Percentiles rank a stretch among this genome's conserved stretches.
phyloP scores from a whole-genome alignment of 2,113 vertebrate genomes.

The Smithornis capensis region DNA sequence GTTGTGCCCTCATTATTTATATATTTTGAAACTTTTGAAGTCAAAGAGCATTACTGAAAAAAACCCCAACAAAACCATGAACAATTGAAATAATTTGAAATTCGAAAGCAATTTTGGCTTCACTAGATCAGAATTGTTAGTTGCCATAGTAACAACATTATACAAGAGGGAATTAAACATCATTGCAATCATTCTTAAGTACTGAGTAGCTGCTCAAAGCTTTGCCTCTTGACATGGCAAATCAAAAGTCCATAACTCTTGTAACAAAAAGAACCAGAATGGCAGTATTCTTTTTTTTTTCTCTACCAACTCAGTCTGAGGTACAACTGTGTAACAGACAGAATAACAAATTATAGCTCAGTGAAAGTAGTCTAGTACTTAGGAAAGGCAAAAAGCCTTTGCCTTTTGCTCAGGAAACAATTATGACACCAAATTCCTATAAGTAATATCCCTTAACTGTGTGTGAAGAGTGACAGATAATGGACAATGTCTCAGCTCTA shows the following conservation, averaged over 20 bases:
- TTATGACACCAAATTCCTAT: neutral
- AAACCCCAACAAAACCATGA: neutral
- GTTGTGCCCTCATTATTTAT: neutral
- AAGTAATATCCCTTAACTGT: neutral
- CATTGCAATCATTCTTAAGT: neutral
- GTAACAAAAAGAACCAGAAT: neutral
- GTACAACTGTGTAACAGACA: neutral
- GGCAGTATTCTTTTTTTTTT: neutral
- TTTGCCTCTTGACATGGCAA: neutral
- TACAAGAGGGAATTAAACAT: neutral
- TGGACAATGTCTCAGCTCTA: neutral
- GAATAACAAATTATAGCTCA: neutral
- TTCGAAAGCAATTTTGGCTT: neutral
- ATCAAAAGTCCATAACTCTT: neutral
- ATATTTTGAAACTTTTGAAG: neutral
- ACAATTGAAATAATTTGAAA: neutral
- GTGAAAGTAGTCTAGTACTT: neutral
- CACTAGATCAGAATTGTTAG: neutral
- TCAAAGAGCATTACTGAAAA: neutral
- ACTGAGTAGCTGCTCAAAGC: neutral
- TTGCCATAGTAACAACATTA: neutral
- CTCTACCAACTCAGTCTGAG: neutral
- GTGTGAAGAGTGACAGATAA: neutral
- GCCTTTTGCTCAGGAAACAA: neutral
- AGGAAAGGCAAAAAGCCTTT: neutral